Evolutionary conservation across 2,797 vertebrate species (phyloP), one percentile per base, ranked within the genome.

Genomic region (Pygocentrus nattereri): DNA sequence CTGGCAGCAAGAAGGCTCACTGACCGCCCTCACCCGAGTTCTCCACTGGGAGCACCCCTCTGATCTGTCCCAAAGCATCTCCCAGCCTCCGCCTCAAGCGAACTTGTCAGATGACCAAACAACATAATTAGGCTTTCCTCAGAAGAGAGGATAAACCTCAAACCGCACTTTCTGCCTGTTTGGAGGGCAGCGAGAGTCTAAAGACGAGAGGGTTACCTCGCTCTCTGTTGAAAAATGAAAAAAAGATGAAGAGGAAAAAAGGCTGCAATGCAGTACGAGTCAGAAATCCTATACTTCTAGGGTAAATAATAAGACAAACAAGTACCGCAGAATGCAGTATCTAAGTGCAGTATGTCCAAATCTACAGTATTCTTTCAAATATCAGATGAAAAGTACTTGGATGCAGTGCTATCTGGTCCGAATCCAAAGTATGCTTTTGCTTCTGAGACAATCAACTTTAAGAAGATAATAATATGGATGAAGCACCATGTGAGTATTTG

Each of bases 91-190:
- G 41, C 75, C 27, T 49, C 30, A 76, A 76, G 19, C 27, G 64
- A 70, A 50, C 67, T 80, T 69, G 61, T 72, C 58, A 71, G 25
- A 71, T 47, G 47, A 64, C n/a, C 30, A 64, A 71, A 76, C 27
- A 47, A 76, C 69, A 72, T 54, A 82, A 71, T 76, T 71, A 54
- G 31, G 31, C 18, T 76, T 76, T 71, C 18, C n/a, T 71, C 31
- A 54, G 67, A 82, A 61, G 65, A 15, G 30, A 41, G 54, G 50
- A 62, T 64, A n/a, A n/a, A n/a, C n/a, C n/a, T 67, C 64, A 50
- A 71, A 44, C 65, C 71, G 54, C 30, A 3, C 44, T 70, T 7
- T 34, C 31, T 7, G 38, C 18, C 18, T 70, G 69, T 50, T 64
- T 71, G 25, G 30, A 81, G 18, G 27, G 23, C 68, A 25, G n/a